These are phyloP conservation scores for Bubo bubo DNA, from an alignment of 2,113 vertebrate genomes.

Conservation along the genomic window DNA sequence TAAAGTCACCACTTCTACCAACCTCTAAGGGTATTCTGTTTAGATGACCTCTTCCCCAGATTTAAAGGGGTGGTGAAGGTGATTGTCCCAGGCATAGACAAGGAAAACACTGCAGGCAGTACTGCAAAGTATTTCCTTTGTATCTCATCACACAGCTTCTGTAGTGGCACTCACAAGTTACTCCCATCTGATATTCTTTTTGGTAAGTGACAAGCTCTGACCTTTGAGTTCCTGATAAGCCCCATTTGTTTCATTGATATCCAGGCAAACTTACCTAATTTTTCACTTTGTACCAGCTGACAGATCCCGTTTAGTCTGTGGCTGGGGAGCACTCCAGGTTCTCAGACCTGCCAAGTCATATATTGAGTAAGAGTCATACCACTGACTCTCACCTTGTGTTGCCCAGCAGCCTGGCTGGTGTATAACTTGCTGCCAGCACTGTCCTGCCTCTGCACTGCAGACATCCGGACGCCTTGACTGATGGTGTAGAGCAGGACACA, in stretches of 20 bases:
- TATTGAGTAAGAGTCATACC: background rate
- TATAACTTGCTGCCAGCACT: background rate
- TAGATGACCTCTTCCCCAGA: rapidly evolving
- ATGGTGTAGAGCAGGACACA: background rate
- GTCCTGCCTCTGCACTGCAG: background rate
- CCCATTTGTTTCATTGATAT: background rate
- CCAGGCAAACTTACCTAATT: background rate
- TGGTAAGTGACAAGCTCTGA: background rate
- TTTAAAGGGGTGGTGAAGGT: background rate
- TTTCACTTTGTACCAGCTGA: conserved; percentile 5
- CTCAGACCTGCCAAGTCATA: background rate
- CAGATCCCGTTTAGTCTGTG: background rate
- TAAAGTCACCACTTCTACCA: background rate
- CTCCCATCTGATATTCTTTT: background rate
- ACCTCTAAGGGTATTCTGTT: background rate
- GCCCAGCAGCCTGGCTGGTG: background rate
- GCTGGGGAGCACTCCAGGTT: conserved; percentile 1
- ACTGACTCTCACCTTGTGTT: background rate
- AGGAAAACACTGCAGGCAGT: background rate
- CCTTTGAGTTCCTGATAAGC: conserved; percentile 22
- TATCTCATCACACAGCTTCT: background rate
- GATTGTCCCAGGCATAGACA: background rate
- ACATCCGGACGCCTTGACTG: background rate
- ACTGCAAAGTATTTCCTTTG: background rate
- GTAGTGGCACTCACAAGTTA: background rate